phyloP scores from a whole-genome alignment of 92 coral and sea anemone species.

The Porites divaricata region DNA sequence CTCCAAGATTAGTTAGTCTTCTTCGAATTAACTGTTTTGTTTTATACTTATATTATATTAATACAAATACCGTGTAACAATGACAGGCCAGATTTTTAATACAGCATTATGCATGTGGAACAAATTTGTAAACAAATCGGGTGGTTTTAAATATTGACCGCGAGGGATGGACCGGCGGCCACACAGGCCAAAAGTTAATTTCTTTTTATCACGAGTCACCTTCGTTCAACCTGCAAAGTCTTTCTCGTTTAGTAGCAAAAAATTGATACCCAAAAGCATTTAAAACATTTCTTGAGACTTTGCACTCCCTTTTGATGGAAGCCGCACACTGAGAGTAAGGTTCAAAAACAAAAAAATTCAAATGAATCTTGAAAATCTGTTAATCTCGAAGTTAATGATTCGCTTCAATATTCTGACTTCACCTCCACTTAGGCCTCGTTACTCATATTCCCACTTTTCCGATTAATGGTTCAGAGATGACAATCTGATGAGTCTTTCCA shows the following conservation, averaged over 20 bases:
- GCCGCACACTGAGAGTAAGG: too few species aligned
- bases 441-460: too few species aligned
- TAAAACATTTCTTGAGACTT: background rate
- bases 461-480: too few species aligned
- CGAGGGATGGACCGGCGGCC: too few species aligned
- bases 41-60: background rate
- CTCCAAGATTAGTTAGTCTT: background rate
- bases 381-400: too few species aligned
- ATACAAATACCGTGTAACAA: background rate
- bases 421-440: too few species aligned
- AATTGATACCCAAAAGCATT: background rate
- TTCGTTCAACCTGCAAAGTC: background rate
- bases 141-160: background rate
- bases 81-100: background rate
- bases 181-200: too few species aligned
- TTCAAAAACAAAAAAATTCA: too few species aligned
- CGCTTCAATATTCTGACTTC: too few species aligned
- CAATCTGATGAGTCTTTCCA: background rate
- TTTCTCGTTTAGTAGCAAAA: background rate
- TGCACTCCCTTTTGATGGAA: background rate
- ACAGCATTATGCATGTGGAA: background rate
- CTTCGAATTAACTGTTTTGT: background rate
- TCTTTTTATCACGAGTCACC: background rate
- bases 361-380: too few species aligned
- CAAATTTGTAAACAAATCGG: background rate